phyloP scores from a whole-genome alignment of 1,140 invertebrate species.

The Rhopalosiphum padi region DNA sequence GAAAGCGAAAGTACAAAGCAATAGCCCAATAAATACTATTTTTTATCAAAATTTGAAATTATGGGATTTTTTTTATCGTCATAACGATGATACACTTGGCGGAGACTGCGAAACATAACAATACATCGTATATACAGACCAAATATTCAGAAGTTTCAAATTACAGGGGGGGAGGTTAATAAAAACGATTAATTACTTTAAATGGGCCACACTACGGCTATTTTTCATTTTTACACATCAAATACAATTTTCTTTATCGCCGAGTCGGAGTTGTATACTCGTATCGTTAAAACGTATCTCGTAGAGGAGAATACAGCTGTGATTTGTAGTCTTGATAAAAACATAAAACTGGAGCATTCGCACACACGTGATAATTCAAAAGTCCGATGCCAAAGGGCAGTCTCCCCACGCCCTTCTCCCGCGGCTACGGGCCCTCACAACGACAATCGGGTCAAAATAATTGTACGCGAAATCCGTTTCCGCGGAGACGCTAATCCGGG shows the following conservation, averaged over 20 bases:
- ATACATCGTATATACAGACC: background rate
- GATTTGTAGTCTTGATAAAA: background rate
- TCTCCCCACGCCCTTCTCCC: rapidly evolving
- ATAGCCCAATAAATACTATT: background rate
- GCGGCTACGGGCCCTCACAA: background rate
- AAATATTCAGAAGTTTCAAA: background rate
- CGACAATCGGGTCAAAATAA: background rate
- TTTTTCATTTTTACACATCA: no score
- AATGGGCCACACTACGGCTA: background rate
- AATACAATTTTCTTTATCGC: background rate
- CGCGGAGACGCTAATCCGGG: background rate
- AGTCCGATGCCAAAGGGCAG: background rate
- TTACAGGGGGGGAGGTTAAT: background rate
- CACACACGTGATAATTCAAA: background rate
- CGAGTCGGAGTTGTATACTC: background rate
- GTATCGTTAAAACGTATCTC: background rate
- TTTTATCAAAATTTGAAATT: background rate
- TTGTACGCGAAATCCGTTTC: background rate
- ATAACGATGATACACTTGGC: no score
- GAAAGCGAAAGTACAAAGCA: background rate
- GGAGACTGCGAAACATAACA: background rate
- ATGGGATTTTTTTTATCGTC: background rate
- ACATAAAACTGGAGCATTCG: background rate
- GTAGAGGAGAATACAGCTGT: background rate
- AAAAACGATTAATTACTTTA: background rate